Percentiles rank a stretch among this genome's conserved stretches.
Evolutionary conservation across 2,113 vertebrate genomes (phyloP).

Genomic region (Sterna hirundo): DNA sequence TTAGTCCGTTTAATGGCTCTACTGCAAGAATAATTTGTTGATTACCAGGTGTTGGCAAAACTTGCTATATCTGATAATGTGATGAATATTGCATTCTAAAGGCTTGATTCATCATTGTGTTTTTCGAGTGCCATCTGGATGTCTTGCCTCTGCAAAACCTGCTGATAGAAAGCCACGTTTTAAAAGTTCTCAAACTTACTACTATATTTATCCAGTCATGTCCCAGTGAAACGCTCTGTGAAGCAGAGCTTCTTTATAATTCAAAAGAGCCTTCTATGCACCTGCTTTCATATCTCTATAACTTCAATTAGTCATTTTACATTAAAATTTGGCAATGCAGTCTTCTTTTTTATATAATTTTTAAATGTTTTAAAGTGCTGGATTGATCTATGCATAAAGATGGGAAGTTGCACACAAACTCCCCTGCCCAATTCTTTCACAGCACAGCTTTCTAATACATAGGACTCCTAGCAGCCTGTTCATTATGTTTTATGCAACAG

Average conservation of each 20-base stretch:
- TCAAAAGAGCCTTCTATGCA: not conserved
- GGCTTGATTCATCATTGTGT: conserved; percentile 34
- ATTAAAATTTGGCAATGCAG: not conserved
- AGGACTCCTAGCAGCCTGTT: not conserved
- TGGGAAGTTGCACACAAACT: not conserved
- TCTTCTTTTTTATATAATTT: not conserved
- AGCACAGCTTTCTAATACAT: not conserved
- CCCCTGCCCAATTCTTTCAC: not conserved
- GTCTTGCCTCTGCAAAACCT: not conserved
- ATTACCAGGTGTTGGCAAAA: conserved; percentile 55
- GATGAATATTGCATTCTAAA: conserved; percentile 49
- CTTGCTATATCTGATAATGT: conserved; percentile 26
- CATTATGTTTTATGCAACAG: not conserved
- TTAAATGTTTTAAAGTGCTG: not conserved
- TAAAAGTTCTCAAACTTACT: conserved; percentile 1
- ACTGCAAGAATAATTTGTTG: conserved; percentile 46
- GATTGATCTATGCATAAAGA: not conserved
- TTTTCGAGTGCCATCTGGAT: conserved; percentile 44
- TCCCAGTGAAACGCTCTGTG: not conserved
- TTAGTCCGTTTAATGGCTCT: conserved; percentile 50
- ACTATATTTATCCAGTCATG: not conserved
- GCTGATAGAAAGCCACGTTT: not conserved
- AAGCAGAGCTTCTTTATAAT: not conserved
- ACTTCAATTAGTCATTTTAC: not conserved
- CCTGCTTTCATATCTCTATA: not conserved